These are phyloP conservation scores for Troglohyphantes excavatus DNA, from an alignment of 2,888 invertebrate genomes.

Conservation along the genomic window DNA sequence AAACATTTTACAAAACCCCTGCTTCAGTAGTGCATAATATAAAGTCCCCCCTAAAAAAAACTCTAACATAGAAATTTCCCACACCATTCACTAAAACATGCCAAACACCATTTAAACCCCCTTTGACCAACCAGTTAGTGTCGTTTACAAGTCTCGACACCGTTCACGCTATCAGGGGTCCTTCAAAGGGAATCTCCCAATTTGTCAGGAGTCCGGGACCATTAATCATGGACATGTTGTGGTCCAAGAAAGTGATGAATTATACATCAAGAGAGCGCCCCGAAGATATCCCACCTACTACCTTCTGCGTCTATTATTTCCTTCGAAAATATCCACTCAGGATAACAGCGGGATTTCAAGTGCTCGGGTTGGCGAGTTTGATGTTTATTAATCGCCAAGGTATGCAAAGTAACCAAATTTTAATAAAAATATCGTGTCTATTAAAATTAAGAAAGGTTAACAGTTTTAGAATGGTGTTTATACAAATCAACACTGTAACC, in stretches of 20 bases:
- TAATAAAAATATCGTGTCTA: too few relatives aligned
- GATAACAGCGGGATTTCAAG: background rate
- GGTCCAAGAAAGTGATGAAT: constrained; percentile 40
- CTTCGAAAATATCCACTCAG: constrained; percentile 13
- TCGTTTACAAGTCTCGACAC: constrained; percentile 18
- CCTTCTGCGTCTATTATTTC: constrained; percentile 8
- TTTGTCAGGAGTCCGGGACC: constrained; percentile 31
- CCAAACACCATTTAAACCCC: background rate
- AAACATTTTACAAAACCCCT: too few relatives aligned
- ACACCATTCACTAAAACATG: background rate
- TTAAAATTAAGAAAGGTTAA: too few relatives aligned
- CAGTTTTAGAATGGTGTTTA: too few relatives aligned
- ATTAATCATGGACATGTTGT: constrained; percentile 43
- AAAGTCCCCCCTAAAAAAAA: too few relatives aligned
- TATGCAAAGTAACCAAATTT: too few relatives aligned
- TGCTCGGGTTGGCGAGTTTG: too few relatives aligned
- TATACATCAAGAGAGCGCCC: constrained; percentile 26
- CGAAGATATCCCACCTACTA: constrained; percentile 21
- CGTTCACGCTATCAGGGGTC: constrained; percentile 2
- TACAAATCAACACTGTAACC: too few relatives aligned
- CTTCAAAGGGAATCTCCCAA: constrained; percentile 10
- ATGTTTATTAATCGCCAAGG: too few relatives aligned
- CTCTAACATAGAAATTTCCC: background rate
- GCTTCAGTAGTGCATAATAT: too few relatives aligned
- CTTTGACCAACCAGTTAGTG: constrained; percentile 23